Evolutionary conservation across 2,113 vertebrate genomes (phyloP), one percentile per base, ranked within the genome.

Genomic region (Oreochromis niloticus): DNA sequence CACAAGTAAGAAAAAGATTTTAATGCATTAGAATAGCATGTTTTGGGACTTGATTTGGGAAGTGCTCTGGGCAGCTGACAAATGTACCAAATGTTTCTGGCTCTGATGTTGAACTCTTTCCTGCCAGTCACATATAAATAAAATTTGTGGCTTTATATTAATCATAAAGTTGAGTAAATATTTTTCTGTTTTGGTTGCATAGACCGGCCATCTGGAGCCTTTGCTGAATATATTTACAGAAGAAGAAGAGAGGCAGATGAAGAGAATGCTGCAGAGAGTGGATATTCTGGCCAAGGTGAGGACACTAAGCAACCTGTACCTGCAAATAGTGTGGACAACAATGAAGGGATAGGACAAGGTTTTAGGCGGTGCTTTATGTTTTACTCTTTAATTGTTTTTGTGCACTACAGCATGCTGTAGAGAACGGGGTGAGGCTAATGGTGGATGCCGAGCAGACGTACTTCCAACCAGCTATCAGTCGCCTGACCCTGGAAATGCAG

Each of bases 401-500:
- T 92, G 56, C 34, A 7, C 22, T 78, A 2, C 89, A 99, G 98
- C 97, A 97, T 94, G 98, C 98, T 2, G 1, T 90, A 0, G 92
- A 97, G 90, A 94, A 93, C 5, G 96, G 97, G 0, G 98, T 99
- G 6, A 95, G 98, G 92, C 96, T 99, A 39, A 98, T 99, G 98
- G 97, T 99, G 82, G 98, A 99, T 0, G 98, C 98, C 0, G 98
- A 99, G 91, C 98, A 99, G 96, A 98, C 97, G 3, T 99, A 99
- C 95, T 99, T 99, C 96, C 98, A 99, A 85, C 98, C 98, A 0
- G 98, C 99, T 17, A 99, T 99, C 85, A 98, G 97, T 93, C 96
- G 94, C 12, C 96, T 99, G 84, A 97, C 98, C 0, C 94, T 99
- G 93, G 97, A 98, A 89, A 97, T 97, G 96, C 98, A 99, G 93